These are phyloP conservation scores for Trichoplax adhaerens DNA, from an alignment of 37 sponge, comb jelly and placozoan species.

Conservation along the genomic window DNA sequence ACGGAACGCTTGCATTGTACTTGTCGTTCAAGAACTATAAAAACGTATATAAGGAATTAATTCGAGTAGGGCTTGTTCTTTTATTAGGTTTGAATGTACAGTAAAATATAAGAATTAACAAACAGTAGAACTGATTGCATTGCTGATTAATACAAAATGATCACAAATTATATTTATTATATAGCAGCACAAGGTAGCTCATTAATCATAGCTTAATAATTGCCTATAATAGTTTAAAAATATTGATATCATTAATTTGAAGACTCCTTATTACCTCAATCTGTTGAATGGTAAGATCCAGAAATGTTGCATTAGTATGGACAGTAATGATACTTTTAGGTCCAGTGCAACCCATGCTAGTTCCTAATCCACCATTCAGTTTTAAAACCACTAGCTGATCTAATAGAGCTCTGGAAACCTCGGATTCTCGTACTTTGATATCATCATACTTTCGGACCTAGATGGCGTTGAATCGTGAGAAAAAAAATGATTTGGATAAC, in stretches of 20 bases:
- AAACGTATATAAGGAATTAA: background rate
- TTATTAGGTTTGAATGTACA: too few relatives aligned
- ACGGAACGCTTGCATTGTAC: conserved; percentile 59
- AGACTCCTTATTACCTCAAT: conserved; percentile 51
- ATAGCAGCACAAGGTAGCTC: too few relatives aligned
- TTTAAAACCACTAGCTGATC: conserved; percentile 90
- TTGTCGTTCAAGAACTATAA: conserved; percentile 58
- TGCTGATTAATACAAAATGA: too few relatives aligned
- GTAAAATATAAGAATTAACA: too few relatives aligned
- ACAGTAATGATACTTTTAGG: conserved; percentile 93
- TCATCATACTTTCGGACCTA: background rate
- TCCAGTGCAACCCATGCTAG: conserved; percentile 83
- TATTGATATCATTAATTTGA: too few relatives aligned
- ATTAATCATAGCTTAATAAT: too few relatives aligned
- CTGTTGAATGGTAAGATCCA: conserved; percentile 76
- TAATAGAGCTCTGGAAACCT: conserved; percentile 14
- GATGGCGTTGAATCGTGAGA: background rate
- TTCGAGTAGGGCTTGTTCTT: too few relatives aligned
- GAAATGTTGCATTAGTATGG: conserved; percentile 66
- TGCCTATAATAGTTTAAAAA: too few relatives aligned
- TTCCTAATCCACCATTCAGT: conserved; percentile 80
- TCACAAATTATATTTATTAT: too few relatives aligned
- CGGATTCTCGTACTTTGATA: too few relatives aligned
- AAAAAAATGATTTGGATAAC: background rate
- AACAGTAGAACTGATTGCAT: too few relatives aligned